Evolutionary conservation across 2,797 vertebrate species (phyloP).

Genomic region (Rhinichthys osculus): DNA sequence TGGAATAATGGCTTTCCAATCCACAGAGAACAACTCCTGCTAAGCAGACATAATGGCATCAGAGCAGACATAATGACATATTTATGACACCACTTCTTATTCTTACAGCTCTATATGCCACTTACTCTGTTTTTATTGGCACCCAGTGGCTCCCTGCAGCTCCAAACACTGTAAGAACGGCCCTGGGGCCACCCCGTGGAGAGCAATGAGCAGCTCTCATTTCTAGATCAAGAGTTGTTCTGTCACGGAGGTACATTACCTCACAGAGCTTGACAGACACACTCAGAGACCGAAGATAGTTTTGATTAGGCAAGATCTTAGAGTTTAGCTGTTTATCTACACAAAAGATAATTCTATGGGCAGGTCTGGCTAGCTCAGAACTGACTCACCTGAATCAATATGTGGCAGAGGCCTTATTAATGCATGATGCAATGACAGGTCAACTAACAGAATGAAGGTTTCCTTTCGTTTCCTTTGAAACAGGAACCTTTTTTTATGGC

Average conservation of each 20-base stretch:
- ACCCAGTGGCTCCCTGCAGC: conserved; percentile 2
- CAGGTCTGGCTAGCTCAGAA: background rate
- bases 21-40: conserved; percentile 26
- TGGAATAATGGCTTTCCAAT: conserved; percentile 14
- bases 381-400: background rate
- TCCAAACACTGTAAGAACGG: conserved; percentile 11
- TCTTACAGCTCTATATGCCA: conserved; percentile 14
- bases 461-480: background rate
- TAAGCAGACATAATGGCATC: conserved; percentile 39
- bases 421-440: conserved; percentile 9
- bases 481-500: background rate
- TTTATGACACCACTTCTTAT: conserved; percentile 34
- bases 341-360: background rate
- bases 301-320: conserved; percentile 1
- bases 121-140: conserved; percentile 32
- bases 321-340: background rate
- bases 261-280: conserved; percentile 3
- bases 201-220: conserved; percentile 13
- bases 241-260: conserved; percentile 11
- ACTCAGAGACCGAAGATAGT: background rate
- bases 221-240: conserved; percentile 13
- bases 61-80: conserved; percentile 37
- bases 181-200: background rate
- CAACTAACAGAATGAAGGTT: background rate
- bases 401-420: background rate